Evolutionary conservation across 2,113 vertebrate genomes (phyloP).

Genomic region (Crotalus tigris): DNA sequence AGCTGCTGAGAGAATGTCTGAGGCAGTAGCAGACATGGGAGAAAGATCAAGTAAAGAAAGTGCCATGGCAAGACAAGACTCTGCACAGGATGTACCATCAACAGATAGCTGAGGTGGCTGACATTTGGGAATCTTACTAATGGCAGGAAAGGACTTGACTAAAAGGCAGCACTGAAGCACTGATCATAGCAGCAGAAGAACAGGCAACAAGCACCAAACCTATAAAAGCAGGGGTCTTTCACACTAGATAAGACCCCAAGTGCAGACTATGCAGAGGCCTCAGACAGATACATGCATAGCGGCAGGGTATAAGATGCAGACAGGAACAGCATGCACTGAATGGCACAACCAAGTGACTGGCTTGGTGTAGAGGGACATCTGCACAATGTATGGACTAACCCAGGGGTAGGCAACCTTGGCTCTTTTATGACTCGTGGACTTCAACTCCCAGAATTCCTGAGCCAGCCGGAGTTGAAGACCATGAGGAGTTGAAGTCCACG

Average conservation of each 20-base stretch:
- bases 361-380: neutral
- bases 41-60: neutral
- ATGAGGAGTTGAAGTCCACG: too few relatives aligned
- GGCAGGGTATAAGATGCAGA: neutral
- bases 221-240: neutral
- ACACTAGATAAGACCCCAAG: neutral
- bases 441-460: too few relatives aligned
- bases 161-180: neutral
- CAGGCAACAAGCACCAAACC: neutral
- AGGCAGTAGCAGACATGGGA: neutral
- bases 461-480: too few relatives aligned
- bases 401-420: too few relatives aligned
- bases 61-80: neutral
- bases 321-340: neutral
- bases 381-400: too few relatives aligned
- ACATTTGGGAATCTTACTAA: neutral
- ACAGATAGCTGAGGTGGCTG: neutral
- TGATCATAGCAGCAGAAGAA: neutral
- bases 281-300: neutral
- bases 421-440: too few relatives aligned
- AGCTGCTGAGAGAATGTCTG: neutral
- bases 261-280: neutral
- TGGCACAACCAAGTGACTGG: neutral
- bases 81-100: neutral
- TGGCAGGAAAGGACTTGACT: neutral